phyloP scores from a whole-genome alignment of 2,797 vertebrate genomes.

The Alosa sapidissima region DNA sequence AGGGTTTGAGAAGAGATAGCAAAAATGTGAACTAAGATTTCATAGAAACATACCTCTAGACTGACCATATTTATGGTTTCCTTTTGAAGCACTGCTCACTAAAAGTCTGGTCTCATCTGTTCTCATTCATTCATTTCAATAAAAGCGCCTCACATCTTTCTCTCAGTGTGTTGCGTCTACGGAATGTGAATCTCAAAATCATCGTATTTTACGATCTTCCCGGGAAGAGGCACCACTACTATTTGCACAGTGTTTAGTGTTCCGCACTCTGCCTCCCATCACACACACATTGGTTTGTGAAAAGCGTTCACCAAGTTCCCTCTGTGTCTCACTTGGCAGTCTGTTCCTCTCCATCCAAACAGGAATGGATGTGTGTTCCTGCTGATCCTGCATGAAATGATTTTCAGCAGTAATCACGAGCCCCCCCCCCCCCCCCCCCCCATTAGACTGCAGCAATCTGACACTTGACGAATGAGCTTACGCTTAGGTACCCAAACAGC shows the following conservation, averaged over 20 bases:
- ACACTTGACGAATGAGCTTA: slow-evolving; percentile 6
- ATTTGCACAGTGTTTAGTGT: background rate
- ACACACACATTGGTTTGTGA: background rate
- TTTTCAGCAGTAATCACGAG: background rate
- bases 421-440: background rate
- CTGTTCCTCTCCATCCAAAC: background rate
- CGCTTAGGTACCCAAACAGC: background rate
- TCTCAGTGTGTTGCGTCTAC: background rate
- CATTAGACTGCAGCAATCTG: background rate
- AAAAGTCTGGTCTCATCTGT: background rate
- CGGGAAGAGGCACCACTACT: background rate
- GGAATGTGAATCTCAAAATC: background rate
- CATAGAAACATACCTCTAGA: background rate
- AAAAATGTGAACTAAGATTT: background rate
- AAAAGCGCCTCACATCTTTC: background rate
- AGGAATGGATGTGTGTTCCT: background rate
- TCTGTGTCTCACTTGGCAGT: background rate
- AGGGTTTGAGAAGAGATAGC: background rate
- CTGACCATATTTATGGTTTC: background rate
- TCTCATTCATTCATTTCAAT: background rate
- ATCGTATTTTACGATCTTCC: background rate
- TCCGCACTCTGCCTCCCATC: background rate
- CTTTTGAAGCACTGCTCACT: background rate
- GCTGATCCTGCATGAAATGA: background rate
- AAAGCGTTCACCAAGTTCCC: background rate